phyloP scores from a whole-genome alignment of 2,888 invertebrate species.

The Apeira syringaria region DNA sequence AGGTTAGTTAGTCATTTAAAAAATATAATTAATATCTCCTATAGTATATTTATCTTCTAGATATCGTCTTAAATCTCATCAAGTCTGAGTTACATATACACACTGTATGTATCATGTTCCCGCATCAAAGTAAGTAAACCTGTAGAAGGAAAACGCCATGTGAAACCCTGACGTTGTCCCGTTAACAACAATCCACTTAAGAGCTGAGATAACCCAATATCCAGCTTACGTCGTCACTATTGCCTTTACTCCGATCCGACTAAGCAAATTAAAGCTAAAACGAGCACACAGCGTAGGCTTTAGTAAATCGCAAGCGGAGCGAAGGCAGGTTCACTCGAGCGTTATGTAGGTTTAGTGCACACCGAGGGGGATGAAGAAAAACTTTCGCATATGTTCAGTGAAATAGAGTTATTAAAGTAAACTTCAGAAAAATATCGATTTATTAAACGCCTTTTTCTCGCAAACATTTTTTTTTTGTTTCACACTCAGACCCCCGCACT shows the following conservation, averaged over 20 bases:
- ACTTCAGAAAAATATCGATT: no score
- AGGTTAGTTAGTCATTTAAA: no score
- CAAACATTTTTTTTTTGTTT: no score
- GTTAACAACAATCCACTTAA: slow-evolving; percentile 29
- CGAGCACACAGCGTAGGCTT: slow-evolving; percentile 11
- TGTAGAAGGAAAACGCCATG: neutral
- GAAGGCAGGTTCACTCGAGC: neutral
- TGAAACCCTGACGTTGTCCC: slow-evolving; percentile 7
- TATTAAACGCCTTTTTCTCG: no score
- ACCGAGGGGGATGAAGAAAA: neutral
- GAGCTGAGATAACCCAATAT: slow-evolving; percentile 32
- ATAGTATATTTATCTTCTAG: no score
- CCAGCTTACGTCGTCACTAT: slow-evolving; percentile 9
- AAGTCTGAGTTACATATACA: no score
- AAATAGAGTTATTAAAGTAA: no score
- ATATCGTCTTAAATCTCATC: no score
- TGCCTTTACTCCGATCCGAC: slow-evolving; percentile 13
- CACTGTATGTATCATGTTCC: no score
- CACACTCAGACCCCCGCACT: no score
- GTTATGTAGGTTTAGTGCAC: neutral
- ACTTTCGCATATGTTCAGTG: no score
- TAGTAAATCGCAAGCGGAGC: slow-evolving; percentile 3
- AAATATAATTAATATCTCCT: no score
- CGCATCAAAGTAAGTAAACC: neutral
- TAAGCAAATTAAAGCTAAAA: slow-evolving; percentile 31